Evolutionary conservation across 2,113 vertebrate genomes (phyloP).

Genomic region (Apteryx owenii): DNA sequence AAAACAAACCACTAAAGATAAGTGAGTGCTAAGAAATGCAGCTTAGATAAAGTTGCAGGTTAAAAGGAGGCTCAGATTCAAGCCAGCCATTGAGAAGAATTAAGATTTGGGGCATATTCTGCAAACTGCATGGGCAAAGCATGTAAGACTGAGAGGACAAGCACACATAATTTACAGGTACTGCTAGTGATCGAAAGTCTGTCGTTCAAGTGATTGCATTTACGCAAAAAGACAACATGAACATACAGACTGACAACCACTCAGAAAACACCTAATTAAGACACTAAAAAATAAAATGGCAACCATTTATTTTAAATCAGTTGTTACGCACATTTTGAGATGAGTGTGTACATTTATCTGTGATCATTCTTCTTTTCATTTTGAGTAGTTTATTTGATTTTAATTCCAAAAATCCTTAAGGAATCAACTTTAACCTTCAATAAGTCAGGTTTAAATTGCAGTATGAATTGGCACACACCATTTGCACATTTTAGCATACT

Average conservation of each 20-base stretch:
- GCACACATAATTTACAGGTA: neutral
- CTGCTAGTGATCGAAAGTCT: neutral
- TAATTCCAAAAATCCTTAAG: neutral
- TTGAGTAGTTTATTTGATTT: neutral
- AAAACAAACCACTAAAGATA: neutral
- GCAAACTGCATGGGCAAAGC: neutral
- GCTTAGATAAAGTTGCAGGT: neutral
- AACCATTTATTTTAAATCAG: neutral
- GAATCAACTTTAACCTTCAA: neutral
- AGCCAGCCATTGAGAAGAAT: neutral
- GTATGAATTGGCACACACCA: rapidly evolving
- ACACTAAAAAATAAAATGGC: neutral
- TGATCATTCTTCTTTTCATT: neutral
- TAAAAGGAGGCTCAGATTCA: neutral
- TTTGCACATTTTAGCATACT: neutral
- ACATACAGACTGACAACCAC: rapidly evolving
- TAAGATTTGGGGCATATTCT: neutral
- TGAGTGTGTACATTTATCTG: rapidly evolving
- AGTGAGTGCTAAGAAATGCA: neutral
- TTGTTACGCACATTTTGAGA: neutral
- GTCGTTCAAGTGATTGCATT: neutral
- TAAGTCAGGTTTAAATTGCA: neutral
- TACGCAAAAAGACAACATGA: neutral
- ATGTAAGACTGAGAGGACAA: rapidly evolving
- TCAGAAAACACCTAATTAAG: neutral